Percentiles rank a stretch among this genome's conserved stretches.
These are phyloP conservation scores for Pagrus major DNA, from an alignment of 2,113 vertebrate genomes.

Conservation along the genomic window DNA sequence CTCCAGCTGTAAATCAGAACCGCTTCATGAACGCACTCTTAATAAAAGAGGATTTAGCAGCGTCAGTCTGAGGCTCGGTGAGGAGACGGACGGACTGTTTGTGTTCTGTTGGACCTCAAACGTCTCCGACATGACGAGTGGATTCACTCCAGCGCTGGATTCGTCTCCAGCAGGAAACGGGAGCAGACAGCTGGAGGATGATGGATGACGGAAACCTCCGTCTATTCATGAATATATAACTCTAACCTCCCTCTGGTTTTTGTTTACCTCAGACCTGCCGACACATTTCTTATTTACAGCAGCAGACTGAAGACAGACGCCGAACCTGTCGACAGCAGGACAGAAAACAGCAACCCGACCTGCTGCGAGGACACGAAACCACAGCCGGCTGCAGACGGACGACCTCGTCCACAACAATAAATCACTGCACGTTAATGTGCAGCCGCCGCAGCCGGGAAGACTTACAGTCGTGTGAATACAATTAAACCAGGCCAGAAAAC, in stretches of 20 bases:
- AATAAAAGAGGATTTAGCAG: background rate
- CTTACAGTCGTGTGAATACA: too few relatives aligned
- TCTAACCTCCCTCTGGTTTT: background rate
- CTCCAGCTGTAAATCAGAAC: too few relatives aligned
- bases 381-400: background rate
- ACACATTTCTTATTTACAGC: constrained; percentile 1
- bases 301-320: background rate
- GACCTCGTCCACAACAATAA: background rate
- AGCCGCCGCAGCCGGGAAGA: too few relatives aligned
- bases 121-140: background rate
- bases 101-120: background rate
- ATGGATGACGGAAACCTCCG: background rate
- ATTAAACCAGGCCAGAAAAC: too few relatives aligned
- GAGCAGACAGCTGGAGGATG: background rate
- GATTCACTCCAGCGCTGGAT: background rate
- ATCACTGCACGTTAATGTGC: too few relatives aligned
- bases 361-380: background rate
- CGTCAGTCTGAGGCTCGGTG: too few relatives aligned
- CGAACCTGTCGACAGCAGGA: background rate
- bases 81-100: background rate
- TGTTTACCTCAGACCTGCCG: background rate
- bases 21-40: too few relatives aligned
- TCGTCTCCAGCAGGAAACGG: background rate
- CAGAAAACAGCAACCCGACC: background rate
- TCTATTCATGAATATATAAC: constrained; percentile 9